phyloP scores from a whole-genome alignment of 2,797 vertebrate genomes.

The Mormyrus hasselquistii region DNA sequence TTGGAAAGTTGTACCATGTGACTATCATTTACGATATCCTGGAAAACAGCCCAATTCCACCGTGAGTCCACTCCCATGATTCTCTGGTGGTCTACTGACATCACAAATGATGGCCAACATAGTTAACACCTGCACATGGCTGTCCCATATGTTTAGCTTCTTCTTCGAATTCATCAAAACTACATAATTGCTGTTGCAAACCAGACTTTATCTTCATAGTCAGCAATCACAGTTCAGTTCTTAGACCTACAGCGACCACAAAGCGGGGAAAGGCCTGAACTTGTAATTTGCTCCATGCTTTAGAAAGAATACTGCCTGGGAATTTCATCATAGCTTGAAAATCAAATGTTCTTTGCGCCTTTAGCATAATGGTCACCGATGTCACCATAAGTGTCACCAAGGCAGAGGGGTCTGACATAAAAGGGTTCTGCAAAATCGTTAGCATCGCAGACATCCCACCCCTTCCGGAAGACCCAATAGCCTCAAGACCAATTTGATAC shows the following conservation, averaged over 20 bases:
- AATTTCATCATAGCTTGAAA: background rate
- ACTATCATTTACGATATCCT: background rate
- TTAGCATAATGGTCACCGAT: background rate
- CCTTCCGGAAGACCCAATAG: background rate
- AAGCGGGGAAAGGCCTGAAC: background rate
- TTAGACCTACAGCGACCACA: background rate
- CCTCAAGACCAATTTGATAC: background rate
- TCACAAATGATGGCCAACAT: background rate
- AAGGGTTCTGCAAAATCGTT: background rate
- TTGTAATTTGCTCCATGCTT: background rate
- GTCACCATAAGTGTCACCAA: background rate
- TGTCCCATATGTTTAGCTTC: background rate
- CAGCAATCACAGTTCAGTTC: background rate
- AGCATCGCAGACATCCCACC: background rate
- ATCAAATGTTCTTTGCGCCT: background rate
- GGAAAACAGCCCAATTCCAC: background rate
- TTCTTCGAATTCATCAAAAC: background rate
- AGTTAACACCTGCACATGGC: background rate
- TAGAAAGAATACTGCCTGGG: background rate
- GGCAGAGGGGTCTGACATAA: background rate
- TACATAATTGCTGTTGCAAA: background rate
- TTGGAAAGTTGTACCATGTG: background rate
- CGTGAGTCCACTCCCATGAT: background rate
- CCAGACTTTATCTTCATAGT: background rate
- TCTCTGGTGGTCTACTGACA: background rate